Conservation (phyloP, 2,113 vertebrate genomes). For the Syngnathus scovelli region DNA sequence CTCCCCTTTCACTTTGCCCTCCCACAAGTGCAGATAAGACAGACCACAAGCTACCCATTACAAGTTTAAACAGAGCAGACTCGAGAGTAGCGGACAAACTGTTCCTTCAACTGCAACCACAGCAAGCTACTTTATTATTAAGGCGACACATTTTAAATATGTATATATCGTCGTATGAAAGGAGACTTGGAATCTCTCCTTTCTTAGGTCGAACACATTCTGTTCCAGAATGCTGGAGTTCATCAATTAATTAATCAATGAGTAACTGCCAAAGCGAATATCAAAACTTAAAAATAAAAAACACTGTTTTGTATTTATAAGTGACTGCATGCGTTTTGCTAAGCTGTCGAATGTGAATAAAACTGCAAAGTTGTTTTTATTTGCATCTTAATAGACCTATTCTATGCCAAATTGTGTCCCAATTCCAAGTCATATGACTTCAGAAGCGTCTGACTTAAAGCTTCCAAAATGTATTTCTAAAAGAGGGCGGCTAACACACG, state of each 20-base stretch:
- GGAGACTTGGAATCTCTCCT: too few species aligned
- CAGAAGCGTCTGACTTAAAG: neutral
- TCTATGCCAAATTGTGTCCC: too few species aligned
- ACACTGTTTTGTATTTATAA: too few species aligned
- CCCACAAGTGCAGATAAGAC: conserved; percentile 41
- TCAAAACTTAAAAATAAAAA: too few species aligned
- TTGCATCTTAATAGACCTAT: too few species aligned
- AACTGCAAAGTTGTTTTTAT: too few species aligned
- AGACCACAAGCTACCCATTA: conserved; percentile 19
- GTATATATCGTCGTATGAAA: neutral
- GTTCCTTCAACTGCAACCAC: neutral
- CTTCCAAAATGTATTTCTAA: neutral
- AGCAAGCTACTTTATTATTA: neutral
- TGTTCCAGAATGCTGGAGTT: neutral
- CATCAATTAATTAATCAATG: neutral
- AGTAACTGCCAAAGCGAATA: too few species aligned
- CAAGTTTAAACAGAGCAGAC: conserved; percentile 9
- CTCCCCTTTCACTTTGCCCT: conserved; percentile 26
- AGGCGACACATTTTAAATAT: neutral
- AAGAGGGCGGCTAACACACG: neutral
- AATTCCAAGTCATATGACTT: too few species aligned
- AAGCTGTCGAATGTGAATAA: too few species aligned
- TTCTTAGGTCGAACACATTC: neutral
- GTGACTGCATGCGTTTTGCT: neutral
- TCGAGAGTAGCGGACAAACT: neutral